Base-by-base conservation (phyloP, 2,113 vertebrate species). In the Colistium nudipinnis region DNA sequence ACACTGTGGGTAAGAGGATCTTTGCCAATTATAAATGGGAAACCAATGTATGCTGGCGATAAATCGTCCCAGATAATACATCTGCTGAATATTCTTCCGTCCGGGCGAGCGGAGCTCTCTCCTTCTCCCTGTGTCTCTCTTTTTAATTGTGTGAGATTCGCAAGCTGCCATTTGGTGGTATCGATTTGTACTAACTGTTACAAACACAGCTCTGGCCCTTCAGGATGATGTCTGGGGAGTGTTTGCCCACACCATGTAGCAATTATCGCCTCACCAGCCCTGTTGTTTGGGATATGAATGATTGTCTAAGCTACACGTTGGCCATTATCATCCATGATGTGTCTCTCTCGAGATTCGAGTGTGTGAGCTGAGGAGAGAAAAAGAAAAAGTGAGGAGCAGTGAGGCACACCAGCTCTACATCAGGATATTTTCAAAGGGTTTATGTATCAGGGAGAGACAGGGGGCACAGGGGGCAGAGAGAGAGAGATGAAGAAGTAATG, bases 81-180 rank as follows among this genome's bases (percentile, higher is more conserved):
- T 63, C 60, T 56, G 44, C 73, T 69, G 48, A 69, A 61, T 48
- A 72, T 68, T 76, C 61, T 52, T 74, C 57, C 67, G 47, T 66
- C 48, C 17, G 36, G 41, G 61, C 5, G 19, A 56, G 35, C 10
- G 12, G 60, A 41, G 48, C 53, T 39, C 44, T 74, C 41, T 60
- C 43, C 43, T 64, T 72, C 53, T 72, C 73, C 52, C 30, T 22
- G 31, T 74, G 72, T 81, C 62, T 87, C 62, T 70, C 62, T 70
- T 70, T 83, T 78, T 88, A 88, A 91, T 89, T 91, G 88, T 81
- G 67, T 59, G 65, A 70, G 82, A 87, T 84, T 80, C 77, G 59
- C 70, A 78, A 76, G 86, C 80, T 87, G 87, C 88, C 83, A 89
- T 90, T 89, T 83, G 84, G 39, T 62, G 44, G 56, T 87, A 92